phyloP scores from a whole-genome alignment of 2,797 vertebrate species.

The Buphagus erythrorhynchus region DNA sequence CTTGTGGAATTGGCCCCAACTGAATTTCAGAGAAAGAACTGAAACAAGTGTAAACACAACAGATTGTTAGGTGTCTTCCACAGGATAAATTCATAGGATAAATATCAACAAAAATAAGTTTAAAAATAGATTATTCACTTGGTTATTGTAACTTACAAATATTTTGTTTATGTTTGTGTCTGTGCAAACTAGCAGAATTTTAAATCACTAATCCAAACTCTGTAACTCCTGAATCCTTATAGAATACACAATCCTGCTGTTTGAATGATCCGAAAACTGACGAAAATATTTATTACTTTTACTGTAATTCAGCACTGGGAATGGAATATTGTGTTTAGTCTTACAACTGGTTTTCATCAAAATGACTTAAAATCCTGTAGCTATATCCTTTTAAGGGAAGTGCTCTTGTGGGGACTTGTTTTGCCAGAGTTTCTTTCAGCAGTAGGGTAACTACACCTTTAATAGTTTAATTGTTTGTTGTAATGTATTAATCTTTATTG shows the following conservation, averaged over 20 bases:
- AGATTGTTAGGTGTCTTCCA: neutral
- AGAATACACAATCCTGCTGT: neutral
- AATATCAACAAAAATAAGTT: neutral
- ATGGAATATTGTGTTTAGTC: neutral
- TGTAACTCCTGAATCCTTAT: neutral
- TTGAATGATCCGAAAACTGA: neutral
- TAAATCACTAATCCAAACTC: neutral
- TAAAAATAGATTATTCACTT: neutral
- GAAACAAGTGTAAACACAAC: neutral
- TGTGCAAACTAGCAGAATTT: neutral
- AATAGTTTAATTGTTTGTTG: neutral
- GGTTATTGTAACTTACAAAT: neutral
- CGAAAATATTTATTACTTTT: neutral
- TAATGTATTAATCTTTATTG: neutral
- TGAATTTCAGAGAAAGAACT: neutral
- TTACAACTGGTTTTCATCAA: conserved; percentile 10
- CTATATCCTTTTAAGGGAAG: neutral
- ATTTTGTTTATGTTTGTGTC: neutral
- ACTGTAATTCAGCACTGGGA: neutral
- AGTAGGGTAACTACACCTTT: neutral
- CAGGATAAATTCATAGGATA: neutral
- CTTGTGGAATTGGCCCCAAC: neutral
- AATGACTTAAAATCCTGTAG: neutral
- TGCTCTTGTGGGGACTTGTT: neutral
- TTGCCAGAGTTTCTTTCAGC: neutral